Percentiles rank a stretch among this genome's conserved stretches.
phyloP scores from a whole-genome alignment of 2,888 invertebrate species.

The Rhingia campestris region DNA sequence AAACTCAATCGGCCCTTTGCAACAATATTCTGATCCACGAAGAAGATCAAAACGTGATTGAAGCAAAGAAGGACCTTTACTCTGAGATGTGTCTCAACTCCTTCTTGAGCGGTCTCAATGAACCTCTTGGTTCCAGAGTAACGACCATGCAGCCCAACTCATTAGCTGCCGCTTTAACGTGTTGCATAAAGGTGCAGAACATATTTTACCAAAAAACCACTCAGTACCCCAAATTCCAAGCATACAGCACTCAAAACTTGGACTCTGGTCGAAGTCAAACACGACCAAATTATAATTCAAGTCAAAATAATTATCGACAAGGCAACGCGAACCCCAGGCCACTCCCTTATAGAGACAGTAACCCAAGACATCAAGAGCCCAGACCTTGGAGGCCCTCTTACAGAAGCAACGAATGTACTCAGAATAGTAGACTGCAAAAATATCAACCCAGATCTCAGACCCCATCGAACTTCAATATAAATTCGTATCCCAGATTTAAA shows the following conservation, averaged over 20 bases:
- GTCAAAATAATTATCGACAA: too few relatives aligned
- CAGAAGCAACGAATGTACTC: background rate
- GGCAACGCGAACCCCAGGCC: background rate
- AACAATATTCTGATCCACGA: too few relatives aligned
- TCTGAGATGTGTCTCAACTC: conserved; percentile 74
- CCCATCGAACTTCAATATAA: background rate
- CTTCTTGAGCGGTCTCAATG: conserved; percentile 67
- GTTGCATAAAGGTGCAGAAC: conserved; percentile 23
- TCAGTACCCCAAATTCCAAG: too few relatives aligned
- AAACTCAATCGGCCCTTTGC: too few relatives aligned
- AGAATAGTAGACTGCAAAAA: conserved; percentile 18
- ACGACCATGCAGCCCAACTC: conserved; percentile 72
- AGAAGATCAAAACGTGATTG: conserved; percentile 71
- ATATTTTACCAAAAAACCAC: conserved; percentile 23
- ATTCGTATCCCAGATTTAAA: too few relatives aligned
- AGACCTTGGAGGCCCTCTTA: background rate
- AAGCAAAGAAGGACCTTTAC: conserved; percentile 67
- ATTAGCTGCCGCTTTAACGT: conserved; percentile 16
- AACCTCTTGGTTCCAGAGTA: conserved; percentile 72
- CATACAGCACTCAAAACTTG: background rate
- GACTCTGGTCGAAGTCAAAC: background rate
- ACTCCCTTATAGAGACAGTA: background rate
- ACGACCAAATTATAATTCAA: too few relatives aligned
- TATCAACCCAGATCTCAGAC: too few relatives aligned
- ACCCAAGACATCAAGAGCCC: background rate